Evolutionary conservation across 2,888 invertebrate genomes (phyloP).

Genomic region (Mayetiola destructor): DNA sequence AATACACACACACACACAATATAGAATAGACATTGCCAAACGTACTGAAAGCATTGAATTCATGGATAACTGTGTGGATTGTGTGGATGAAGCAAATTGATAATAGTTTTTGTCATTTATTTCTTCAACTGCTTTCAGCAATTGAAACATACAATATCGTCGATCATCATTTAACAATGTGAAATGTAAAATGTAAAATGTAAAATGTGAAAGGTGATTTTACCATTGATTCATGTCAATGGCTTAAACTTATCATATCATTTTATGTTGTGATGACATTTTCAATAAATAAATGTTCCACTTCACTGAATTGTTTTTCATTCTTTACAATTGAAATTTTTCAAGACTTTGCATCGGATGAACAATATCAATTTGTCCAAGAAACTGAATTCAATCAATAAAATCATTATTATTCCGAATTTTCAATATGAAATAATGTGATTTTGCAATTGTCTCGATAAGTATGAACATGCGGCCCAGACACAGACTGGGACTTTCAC

Average conservation of each 20-base stretch:
- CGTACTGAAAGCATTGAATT: background rate
- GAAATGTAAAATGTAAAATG: background rate
- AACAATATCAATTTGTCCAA: no score
- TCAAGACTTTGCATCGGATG: no score
- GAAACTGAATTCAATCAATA: no score
- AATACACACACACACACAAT: background rate
- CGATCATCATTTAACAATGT: background rate
- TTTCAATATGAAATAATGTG: no score
- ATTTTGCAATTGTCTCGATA: no score
- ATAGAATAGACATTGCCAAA: background rate
- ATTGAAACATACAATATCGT: no score
- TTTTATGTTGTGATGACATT: constrained; percentile 2
- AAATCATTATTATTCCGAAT: no score
- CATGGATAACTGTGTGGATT: constrained; percentile 1
- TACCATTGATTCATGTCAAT: background rate
- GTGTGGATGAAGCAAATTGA: constrained; percentile 2
- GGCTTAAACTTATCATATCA: background rate
- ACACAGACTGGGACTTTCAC: no score
- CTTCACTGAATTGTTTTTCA: no score
- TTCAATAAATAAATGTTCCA: no score
- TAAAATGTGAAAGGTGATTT: background rate
- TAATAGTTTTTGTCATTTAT: background rate
- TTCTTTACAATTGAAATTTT: no score
- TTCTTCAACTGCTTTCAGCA: background rate
- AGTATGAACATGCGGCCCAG: no score